A percentile compares a stretch with the other conserved stretches of the same genome.
Conservation (phyloP, 2,797 vertebrate genomes). For the Crax fasciolata region DNA sequence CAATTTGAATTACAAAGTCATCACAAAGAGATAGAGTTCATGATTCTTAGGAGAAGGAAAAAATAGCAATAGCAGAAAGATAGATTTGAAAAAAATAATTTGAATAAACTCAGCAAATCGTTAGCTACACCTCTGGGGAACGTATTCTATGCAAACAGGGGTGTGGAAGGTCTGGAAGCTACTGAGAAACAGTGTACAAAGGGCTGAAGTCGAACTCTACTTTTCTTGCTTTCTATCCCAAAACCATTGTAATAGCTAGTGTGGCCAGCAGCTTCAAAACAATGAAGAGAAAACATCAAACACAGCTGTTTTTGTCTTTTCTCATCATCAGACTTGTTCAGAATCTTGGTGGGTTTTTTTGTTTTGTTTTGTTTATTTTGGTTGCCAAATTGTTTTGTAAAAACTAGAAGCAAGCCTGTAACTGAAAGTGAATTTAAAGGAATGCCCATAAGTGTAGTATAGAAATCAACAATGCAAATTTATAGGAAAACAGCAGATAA, state of each 20-base stretch:
- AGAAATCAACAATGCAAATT: background rate
- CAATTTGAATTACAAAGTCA: slow-evolving; percentile 70
- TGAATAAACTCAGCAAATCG: background rate
- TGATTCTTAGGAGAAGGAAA: background rate
- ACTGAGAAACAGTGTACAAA: background rate
- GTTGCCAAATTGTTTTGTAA: background rate
- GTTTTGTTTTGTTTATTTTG: background rate
- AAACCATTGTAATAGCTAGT: background rate
- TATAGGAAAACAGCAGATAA: background rate
- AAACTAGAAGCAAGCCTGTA: background rate
- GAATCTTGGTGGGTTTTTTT: background rate
- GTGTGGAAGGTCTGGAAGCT: background rate
- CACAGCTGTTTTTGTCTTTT: background rate
- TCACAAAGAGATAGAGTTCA: slow-evolving; percentile 52
- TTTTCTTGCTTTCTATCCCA: background rate
- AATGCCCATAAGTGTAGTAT: background rate
- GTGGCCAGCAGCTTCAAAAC: background rate
- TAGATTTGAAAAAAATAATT: background rate
- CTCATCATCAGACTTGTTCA: background rate
- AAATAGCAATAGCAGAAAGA: slow-evolving; percentile 25
- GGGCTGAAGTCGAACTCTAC: background rate
- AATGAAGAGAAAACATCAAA: background rate
- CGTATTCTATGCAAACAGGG: background rate
- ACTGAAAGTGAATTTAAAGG: background rate
- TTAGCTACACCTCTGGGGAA: background rate